Evolutionary conservation across 2,888 invertebrate genomes (phyloP), one percentile per base, ranked within the genome.

Genomic region (Helleia helle): DNA sequence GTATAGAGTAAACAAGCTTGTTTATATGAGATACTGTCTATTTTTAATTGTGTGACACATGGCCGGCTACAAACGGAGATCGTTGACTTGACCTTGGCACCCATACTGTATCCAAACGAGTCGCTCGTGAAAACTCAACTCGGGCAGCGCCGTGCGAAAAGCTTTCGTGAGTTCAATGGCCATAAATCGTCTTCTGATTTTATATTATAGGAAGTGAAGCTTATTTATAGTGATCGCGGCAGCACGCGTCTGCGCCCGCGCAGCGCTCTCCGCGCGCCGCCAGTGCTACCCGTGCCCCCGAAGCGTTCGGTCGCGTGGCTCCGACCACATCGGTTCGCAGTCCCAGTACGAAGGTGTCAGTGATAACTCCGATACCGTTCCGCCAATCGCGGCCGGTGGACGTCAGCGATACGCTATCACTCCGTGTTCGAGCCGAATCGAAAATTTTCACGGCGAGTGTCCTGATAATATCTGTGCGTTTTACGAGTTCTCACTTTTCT

Each of bases 171-270:
- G 83, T 79, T 83, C 81, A 81, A 68, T 60, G 79, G 65, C 73
- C 83, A 81, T 80, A 79, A 74, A 73, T 75, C 71, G 70, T 70
- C 67, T 74, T 69, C 59, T 66, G 72, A 72, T 72, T 70, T 52
- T 58, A 63, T 36, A n/a, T n/a, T n/a, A 71, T 77, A 75, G 79
- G 83, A 80, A 80, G 71, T 72, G 59, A 63, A 58, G 64, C 65
- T 71, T 81, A 83, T 83, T 83, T 72, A 75, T 81, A 80, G 76
- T 69, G 67, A 56, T 56, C 55, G 52, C 58, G 52, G 55, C 52
- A 55, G 65, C 65, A 58, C 59, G 67, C 67, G 67, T 53, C 8
- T 26, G 26, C 59, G 55, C 52, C 39, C 43, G 55, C 54, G 55
- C 56, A 50, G 52, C 54, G 52, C 51, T 46, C 46, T 45, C 7